Base-by-base conservation (phyloP, 1,140 invertebrate species). In the Cardiocondyla obscurior region DNA sequence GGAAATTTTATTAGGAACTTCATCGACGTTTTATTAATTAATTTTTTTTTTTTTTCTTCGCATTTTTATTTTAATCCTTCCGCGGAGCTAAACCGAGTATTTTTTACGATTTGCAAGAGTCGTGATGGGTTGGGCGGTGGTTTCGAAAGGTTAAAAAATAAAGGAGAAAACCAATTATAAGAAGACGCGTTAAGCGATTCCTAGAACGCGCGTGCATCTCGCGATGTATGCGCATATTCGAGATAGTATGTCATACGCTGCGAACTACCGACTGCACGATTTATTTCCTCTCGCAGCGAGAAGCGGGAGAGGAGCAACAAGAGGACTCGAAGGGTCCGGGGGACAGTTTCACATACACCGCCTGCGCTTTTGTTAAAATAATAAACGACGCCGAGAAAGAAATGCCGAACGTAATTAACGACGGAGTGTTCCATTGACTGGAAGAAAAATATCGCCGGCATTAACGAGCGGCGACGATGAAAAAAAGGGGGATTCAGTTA, bases 201-300 rank as follows among this genome's bases (percentile, higher is more conserved):
- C 90, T 85, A 91, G 93, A 94, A 94, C 91, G 93, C 90, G 87
- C 90, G 90, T 86, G 82, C 84, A 81, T 81, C 81, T 85, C 84
- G 83, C 90, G 93, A 94, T 93, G 90, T 92, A 93, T 94, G 92
- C 92, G 91, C 92, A 93, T 93, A 94, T 93, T 94, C 93, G 92
- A 94, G 92, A 94, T 94, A 93, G 92, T 94, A 94, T 93, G 92
- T 92, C 93, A 93, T 91, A 92, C 92, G 93, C n/a, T 91, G 90
- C 92, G 86, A 82, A 91, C 92, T 90, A 91, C 90, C 90, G 90
- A 90, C 90, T 86, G 88, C 87, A 89, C 86, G 77, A 86, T 90
- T 89, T 85, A 82, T 82, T 76, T 73, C 53, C 73, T 83, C 51
- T 22, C 39, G 25, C 5, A 51, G 73, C 53, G 33, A 39, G n/a